Evolutionary conservation across 2,888 invertebrate genomes (phyloP).

Genomic region (Drepanosiphum platanoidis): DNA sequence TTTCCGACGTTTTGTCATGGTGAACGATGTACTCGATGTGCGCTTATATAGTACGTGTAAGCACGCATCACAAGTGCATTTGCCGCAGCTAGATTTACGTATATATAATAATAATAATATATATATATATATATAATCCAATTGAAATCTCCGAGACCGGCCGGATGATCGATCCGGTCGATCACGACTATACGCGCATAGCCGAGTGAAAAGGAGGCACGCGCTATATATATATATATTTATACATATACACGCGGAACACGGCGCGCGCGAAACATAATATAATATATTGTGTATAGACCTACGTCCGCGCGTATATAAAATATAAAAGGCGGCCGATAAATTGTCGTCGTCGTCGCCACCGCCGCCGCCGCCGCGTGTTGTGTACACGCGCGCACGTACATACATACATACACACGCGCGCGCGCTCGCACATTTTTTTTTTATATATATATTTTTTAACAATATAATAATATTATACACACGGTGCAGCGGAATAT

Average conservation of each 20-base stretch:
- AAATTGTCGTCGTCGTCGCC: slow-evolving; percentile 33
- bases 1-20: too few species aligned
- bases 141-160: slow-evolving; percentile 4
- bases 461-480: slow-evolving; percentile 35
- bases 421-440: background rate
- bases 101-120: background rate
- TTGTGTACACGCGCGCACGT: background rate
- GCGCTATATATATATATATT: background rate
- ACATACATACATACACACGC: background rate
- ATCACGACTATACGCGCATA: slow-evolving; percentile 10
- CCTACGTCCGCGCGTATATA: background rate
- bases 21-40: too few species aligned
- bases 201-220: slow-evolving; percentile 12
- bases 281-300: background rate
- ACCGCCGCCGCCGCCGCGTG: background rate
- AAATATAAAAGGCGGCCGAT: slow-evolving; percentile 27
- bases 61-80: too few species aligned
- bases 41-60: too few species aligned
- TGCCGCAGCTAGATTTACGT: background rate
- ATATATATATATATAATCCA: background rate
- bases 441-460: background rate
- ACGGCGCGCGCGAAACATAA: slow-evolving; percentile 5
- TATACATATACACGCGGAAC: background rate
- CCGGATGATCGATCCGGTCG: slow-evolving; percentile 26
- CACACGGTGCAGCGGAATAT: background rate